A percentile compares a stretch with the other conserved stretches of the same genome.
These are phyloP conservation scores for Chymomyza caudatula DNA, from an alignment of 2,888 invertebrate species.

Conservation along the genomic window DNA sequence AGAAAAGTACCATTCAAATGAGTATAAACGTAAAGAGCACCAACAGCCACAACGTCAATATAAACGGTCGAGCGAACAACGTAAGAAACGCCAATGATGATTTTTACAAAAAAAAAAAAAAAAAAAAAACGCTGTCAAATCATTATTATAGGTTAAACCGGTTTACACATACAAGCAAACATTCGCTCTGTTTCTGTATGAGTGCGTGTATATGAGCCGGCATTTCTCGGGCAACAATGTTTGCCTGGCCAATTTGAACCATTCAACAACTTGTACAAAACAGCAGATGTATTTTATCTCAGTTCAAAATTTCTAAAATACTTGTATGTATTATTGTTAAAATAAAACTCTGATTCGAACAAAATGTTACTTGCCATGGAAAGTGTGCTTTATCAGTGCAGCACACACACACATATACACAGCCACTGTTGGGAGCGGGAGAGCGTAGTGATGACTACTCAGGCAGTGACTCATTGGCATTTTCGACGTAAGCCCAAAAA, in stretches of 20 bases:
- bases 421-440: not conserved
- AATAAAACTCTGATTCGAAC: not conserved
- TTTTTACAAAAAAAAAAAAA: not conserved
- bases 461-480: not conserved
- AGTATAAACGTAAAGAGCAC: too few relatives aligned
- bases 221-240: conserved; percentile 36
- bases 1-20: too few relatives aligned
- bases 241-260: not conserved
- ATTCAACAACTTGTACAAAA: not conserved
- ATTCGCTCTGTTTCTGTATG: not conserved
- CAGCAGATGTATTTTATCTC: not conserved
- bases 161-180: not conserved
- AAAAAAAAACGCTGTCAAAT: not conserved
- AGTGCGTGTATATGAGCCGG: conserved; percentile 25
- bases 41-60: too few relatives aligned
- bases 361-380: not conserved
- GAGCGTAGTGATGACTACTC: not conserved
- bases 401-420: not conserved
- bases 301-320: not conserved
- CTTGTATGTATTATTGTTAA: not conserved
- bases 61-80: not conserved
- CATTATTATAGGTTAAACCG: not conserved
- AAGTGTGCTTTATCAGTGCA: not conserved
- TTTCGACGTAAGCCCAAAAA: not conserved
- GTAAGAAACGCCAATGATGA: not conserved